Percentiles rank a stretch among this genome's conserved stretches.
phyloP scores from a whole-genome alignment of 1,140 invertebrate genomes.

The Portunus trituberculatus region DNA sequence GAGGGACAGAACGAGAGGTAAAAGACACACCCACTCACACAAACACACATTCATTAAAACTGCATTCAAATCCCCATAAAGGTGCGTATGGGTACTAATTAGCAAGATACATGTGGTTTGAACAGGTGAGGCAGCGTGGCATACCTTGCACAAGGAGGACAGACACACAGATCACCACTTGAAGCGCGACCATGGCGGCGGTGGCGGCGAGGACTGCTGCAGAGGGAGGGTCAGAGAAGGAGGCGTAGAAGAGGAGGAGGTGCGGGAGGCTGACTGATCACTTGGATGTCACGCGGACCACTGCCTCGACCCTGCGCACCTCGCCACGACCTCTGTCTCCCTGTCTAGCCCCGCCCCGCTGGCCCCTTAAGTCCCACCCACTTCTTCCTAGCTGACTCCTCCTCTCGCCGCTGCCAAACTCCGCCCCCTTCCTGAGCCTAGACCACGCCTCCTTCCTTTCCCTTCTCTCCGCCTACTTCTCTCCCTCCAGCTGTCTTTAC shows the following conservation, averaged over 20 bases:
- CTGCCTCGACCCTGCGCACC: not conserved
- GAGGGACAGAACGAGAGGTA: too few relatives aligned
- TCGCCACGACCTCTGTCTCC: not conserved
- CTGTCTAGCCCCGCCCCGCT: not conserved
- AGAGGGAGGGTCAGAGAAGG: not conserved
- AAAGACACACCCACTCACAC: not conserved
- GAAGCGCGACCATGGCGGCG: not conserved
- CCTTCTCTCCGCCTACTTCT: not conserved
- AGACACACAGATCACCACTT: not conserved
- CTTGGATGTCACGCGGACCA: not conserved
- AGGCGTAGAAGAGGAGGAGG: not conserved
- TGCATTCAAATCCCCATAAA: too few relatives aligned
- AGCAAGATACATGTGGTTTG: too few relatives aligned
- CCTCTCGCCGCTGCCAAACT: not conserved
- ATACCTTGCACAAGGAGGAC: not conserved
- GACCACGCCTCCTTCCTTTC: not conserved
- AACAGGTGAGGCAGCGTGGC: too few relatives aligned
- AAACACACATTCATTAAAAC: not conserved
- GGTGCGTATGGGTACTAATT: too few relatives aligned
- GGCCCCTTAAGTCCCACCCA: not conserved
- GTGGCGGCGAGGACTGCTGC: not conserved
- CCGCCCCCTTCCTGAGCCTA: not conserved
- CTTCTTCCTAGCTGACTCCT: not conserved
- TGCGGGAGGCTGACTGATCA: constrained; percentile 9
- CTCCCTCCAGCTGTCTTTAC: too few relatives aligned